These are phyloP conservation scores for Sebastes minor DNA, from an alignment of 2,797 vertebrate genomes.

Conservation along the genomic window DNA sequence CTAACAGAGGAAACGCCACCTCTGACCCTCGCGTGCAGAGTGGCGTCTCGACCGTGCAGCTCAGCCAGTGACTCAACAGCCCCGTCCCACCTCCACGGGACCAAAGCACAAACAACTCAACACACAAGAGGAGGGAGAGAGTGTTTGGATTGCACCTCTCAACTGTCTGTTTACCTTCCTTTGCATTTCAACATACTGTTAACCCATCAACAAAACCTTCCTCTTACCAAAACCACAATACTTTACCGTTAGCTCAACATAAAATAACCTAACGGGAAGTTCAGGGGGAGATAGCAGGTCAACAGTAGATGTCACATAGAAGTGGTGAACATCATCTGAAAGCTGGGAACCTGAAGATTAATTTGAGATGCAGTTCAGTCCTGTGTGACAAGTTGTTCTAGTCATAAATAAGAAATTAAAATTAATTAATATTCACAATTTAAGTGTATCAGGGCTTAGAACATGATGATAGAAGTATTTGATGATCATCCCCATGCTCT, in stretches of 20 bases:
- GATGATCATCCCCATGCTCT: no score
- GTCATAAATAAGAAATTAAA: no score
- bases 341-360: no score
- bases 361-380: no score
- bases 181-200: not conserved
- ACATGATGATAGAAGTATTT: no score
- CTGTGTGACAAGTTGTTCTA: no score
- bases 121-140: slow-evolving; percentile 29
- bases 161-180: slow-evolving; percentile 9
- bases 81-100: slow-evolving; percentile 32
- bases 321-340: no score
- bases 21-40: slow-evolving; percentile 37
- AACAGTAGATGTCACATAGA: no score
- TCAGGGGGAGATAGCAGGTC: no score
- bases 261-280: not conserved
- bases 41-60: not conserved
- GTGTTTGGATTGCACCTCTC: slow-evolving; percentile 15
- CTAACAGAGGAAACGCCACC: slow-evolving; percentile 43
- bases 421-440: no score
- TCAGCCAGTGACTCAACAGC: slow-evolving; percentile 31
- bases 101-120: not conserved
- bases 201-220: not conserved
- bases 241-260: not conserved
- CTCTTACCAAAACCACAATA: not conserved
- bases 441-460: no score